Percentiles rank a stretch among this genome's conserved stretches.
Conservation (phyloP, 2,888 invertebrate genomes). For the Lochmaea crataegi region DNA sequence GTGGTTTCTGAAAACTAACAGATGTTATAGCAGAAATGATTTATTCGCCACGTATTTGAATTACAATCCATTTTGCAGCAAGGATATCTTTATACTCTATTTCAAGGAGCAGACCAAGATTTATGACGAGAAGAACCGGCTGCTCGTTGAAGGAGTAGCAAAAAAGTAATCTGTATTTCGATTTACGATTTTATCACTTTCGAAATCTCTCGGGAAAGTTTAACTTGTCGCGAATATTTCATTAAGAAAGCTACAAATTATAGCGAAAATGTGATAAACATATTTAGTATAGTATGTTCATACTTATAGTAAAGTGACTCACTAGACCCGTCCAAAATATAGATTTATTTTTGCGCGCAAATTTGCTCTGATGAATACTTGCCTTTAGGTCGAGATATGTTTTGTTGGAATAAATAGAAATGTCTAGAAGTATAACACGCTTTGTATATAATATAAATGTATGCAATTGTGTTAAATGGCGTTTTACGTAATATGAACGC, state of each 20-base stretch:
- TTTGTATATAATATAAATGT: no score
- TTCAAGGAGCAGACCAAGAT: slow-evolving; percentile 21
- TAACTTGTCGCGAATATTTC: background rate
- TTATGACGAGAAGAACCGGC: slow-evolving; percentile 26
- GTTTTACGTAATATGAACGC: no score
- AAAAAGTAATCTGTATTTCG: slow-evolving; percentile 16
- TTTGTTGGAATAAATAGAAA: no score
- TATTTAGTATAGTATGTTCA: no score
- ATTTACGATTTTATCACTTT: slow-evolving; percentile 8
- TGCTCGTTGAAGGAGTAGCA: slow-evolving; percentile 12
- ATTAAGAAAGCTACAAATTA: slow-evolving; percentile 1
- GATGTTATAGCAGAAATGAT: slow-evolving; percentile 56
- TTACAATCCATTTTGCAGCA: slow-evolving; percentile 51
- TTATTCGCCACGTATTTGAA: slow-evolving; percentile 55
- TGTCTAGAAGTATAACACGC: no score
- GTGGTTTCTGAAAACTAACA: slow-evolving; percentile 57
- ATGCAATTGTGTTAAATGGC: no score
- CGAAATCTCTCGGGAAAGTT: background rate
- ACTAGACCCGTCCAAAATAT: no score
- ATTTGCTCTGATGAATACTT: no score
- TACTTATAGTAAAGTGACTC: no score
- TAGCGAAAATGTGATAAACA: background rate
- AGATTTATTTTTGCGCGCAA: no score
- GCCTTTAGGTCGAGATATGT: no score
- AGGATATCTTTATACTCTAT: slow-evolving; percentile 35